Percentiles rank a stretch among this genome's conserved stretches.
These are phyloP conservation scores for Piaya cayana DNA, from an alignment of 2,113 vertebrate genomes.

Conservation along the genomic window DNA sequence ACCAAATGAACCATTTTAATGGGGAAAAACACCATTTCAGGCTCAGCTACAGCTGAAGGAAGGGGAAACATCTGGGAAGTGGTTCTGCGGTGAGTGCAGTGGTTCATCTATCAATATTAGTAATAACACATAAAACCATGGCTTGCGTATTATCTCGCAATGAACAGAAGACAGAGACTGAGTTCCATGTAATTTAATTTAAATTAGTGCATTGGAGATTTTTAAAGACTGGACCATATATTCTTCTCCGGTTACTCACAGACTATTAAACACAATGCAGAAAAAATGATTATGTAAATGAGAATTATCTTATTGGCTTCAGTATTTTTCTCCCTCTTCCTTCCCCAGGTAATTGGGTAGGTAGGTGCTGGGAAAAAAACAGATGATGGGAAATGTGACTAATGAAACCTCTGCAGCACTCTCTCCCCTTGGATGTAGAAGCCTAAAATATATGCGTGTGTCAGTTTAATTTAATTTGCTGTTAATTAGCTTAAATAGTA, in stretches of 20 bases:
- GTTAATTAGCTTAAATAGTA: constrained; percentile 70
- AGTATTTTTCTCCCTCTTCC: background rate
- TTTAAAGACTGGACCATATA: constrained; percentile 46
- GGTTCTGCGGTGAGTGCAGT: background rate
- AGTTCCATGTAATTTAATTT: constrained; percentile 69
- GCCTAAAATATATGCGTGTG: constrained; percentile 45
- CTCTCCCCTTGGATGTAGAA: background rate
- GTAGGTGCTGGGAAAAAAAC: background rate
- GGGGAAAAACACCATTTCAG: background rate
- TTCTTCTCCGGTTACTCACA: constrained; percentile 23
- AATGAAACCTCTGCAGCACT: constrained; percentile 33
- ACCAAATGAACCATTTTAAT: background rate
- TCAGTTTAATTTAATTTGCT: constrained; percentile 66
- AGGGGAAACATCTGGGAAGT: constrained; percentile 35
- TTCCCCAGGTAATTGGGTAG: constrained; percentile 54
- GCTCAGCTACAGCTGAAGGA: background rate
- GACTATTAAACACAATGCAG: constrained; percentile 58
- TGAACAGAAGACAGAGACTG: constrained; percentile 45
- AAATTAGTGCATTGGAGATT: constrained; percentile 68
- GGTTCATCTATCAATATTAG: constrained; percentile 41
- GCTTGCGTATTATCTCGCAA: constrained; percentile 44
- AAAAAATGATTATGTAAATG: constrained; percentile 56
- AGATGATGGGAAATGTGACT: constrained; percentile 25
- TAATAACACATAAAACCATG: constrained; percentile 3
- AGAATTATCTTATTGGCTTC: constrained; percentile 61